Base-by-base conservation (phyloP, 2,888 invertebrate species). In the Caradrina kadenii region DNA sequence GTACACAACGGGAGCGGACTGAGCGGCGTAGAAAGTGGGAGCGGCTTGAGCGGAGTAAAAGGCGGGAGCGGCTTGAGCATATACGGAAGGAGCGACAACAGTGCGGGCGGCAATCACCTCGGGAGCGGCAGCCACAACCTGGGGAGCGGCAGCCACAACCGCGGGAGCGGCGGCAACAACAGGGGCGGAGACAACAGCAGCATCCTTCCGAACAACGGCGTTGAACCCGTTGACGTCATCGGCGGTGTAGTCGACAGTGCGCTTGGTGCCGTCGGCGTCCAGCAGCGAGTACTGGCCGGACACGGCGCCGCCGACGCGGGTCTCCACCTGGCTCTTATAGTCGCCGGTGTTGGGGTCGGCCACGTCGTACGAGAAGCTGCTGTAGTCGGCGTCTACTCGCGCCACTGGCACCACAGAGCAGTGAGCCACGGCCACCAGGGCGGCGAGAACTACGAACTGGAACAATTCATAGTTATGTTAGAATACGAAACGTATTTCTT, bases 301-400 rank as follows among this genome's bases (percentile, higher is more conserved):
- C 58, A 96, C 96, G 65, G 90, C 88, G 81, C 96, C 96, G 52
- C 96, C 96, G 62, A 91, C 91, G 82, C 96, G 95, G 65, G 94
- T 93, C 91, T 96, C 96, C 31, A 90, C 90, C 85, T 96, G 96
- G 88, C 93, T 96, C 90, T 96, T 96, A 90, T 86, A 94, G 91
- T 96, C 96, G 17, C 96, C 96, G 77, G 96, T 96, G 88, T 91
- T 90, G 80, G 94, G 93, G 86, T 96, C 96, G 50, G 96, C 95
- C 35, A 96, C 96, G 73, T 95, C 93, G 87, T 96, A 96, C 0
- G 94, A 87, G 91, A 95, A 96, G 88, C 95, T 95, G 70, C 90
- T 85, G 81, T 90, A 89, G 86, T 94, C 92, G 67, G 85, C 79
- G 91, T 90, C 92, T 90, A 85, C 89, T 89, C 76, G 87, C 81